Conservation (phyloP, 2,113 vertebrate genomes). For the Furnarius figulus region DNA sequence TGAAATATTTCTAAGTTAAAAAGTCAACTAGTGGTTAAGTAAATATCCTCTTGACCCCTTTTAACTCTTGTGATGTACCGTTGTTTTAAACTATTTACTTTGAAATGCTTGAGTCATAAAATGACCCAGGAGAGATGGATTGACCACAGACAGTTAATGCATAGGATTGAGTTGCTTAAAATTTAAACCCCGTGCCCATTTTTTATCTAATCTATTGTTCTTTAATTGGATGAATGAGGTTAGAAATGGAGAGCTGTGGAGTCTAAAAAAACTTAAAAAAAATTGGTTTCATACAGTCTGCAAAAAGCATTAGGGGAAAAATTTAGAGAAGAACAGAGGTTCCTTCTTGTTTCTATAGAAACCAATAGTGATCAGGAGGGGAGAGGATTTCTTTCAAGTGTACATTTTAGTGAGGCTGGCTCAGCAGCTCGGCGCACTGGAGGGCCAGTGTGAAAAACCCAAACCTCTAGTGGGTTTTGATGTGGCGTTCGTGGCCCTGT, state of each 20-base stretch:
- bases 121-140: slow-evolving; percentile 40
- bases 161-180: slow-evolving; percentile 40
- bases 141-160: slow-evolving; percentile 24
- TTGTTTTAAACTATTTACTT: slow-evolving; percentile 63
- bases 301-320: slow-evolving; percentile 70
- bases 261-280: neutral
- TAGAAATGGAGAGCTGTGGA: slow-evolving; percentile 50
- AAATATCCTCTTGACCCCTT: slow-evolving; percentile 64
- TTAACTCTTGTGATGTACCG: slow-evolving; percentile 47
- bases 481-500: neutral
- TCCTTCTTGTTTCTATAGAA: slow-evolving; percentile 83
- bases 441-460: neutral
- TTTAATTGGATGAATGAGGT: slow-evolving; percentile 60
- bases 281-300: slow-evolving; percentile 57
- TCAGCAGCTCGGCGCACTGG: slow-evolving; percentile 3
- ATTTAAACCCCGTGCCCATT: neutral
- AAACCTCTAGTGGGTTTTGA: neutral
- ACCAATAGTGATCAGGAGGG: slow-evolving; percentile 72
- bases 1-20: slow-evolving; percentile 58
- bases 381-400: slow-evolving; percentile 73
- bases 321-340: slow-evolving; percentile 75
- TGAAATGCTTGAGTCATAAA: slow-evolving; percentile 58
- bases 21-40: slow-evolving; percentile 58
- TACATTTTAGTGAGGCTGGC: slow-evolving; percentile 55
- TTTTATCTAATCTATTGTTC: slow-evolving; percentile 57